phyloP scores from a whole-genome alignment of 2,888 invertebrate genomes.

The Meghimatium bilineatum region DNA sequence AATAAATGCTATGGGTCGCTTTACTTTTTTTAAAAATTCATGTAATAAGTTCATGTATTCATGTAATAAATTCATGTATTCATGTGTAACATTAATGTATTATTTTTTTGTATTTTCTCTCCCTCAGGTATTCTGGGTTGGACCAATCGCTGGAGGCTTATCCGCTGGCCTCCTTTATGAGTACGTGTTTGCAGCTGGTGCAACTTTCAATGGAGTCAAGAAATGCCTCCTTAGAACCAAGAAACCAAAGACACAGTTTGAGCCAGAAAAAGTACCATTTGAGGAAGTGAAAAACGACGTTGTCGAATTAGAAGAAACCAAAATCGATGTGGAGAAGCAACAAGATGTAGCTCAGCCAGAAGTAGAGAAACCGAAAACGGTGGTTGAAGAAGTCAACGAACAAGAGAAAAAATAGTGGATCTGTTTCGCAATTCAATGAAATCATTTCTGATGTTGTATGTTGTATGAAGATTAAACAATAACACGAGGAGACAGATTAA shows the following conservation, averaged over 20 bases:
- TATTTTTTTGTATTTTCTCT: not conserved
- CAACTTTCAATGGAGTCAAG: conserved; percentile 56
- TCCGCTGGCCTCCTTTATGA: conserved; percentile 67
- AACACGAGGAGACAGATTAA: no score
- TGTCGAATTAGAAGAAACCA: conserved; percentile 49
- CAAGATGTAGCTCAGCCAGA: conserved; percentile 11
- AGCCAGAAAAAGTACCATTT: conserved; percentile 47
- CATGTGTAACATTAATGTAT: not conserved
- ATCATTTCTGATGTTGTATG: no score
- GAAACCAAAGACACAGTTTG: conserved; percentile 25
- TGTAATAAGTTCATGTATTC: no score
- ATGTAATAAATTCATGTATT: no score
- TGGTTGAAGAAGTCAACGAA: not conserved
- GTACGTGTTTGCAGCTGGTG: conserved; percentile 65
- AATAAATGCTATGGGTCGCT: no score
- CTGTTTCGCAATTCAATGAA: no score
- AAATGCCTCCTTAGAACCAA: conserved; percentile 58
- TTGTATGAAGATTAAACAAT: no score
- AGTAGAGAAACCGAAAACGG: not conserved
- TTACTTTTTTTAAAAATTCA: no score
- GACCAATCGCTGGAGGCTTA: conserved; percentile 64
- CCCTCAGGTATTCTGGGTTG: conserved; percentile 69
- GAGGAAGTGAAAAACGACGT: conserved; percentile 48
- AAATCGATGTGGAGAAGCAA: conserved; percentile 37
- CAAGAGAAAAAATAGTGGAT: not conserved